Evolutionary conservation across 1,140 invertebrate genomes (phyloP), one percentile per base, ranked within the genome.

Genomic region (Pogonognathellus flavescens): DNA sequence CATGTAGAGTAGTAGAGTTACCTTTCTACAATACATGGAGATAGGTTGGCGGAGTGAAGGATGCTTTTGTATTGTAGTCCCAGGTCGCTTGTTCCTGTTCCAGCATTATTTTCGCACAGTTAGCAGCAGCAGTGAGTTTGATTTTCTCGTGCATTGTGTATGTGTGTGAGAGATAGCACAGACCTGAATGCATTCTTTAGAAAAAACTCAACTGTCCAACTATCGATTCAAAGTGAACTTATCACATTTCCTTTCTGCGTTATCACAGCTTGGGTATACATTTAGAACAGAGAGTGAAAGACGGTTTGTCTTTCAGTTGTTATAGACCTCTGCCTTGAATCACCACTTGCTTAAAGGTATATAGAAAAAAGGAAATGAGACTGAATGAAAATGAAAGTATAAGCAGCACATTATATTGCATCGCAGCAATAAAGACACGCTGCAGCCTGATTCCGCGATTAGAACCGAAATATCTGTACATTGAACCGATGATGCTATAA

Each of bases 351-450:
- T 41, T 11, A 72, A 41, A 16, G 25, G 66, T 41, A 25, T 72
- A 72, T 76, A 57, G 2, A 76, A 76, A 76, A 70, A 76, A 76
- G 25, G 70, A 76, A 76, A 76, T 76, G 25, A 50, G 41, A 25
- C 70, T 49, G 25, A 76, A 76, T 76, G 70, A 76, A 76, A 50
- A 76, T 76, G 41, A 41, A 25, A 76, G 70, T 76, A 49, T 76
- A 76, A 13, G 70, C 41, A 76, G 70, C 31, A 76, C 41, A 76
- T 49, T 31, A 50, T 31, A 76, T 76, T 76, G n/a, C 25, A 50
- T 31, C 25, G 3, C 53, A 16, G 22, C 18, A 76, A 76, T 76
- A 76, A 76, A 76, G 70, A 31, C 70, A 6, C 6, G 31, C 66
- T 76, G 11, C 6, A 76, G 70, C 41, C 70, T 50, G 31, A 41